Conservation (phyloP, 2,888 invertebrate species). For the Rapana venosa region DNA sequence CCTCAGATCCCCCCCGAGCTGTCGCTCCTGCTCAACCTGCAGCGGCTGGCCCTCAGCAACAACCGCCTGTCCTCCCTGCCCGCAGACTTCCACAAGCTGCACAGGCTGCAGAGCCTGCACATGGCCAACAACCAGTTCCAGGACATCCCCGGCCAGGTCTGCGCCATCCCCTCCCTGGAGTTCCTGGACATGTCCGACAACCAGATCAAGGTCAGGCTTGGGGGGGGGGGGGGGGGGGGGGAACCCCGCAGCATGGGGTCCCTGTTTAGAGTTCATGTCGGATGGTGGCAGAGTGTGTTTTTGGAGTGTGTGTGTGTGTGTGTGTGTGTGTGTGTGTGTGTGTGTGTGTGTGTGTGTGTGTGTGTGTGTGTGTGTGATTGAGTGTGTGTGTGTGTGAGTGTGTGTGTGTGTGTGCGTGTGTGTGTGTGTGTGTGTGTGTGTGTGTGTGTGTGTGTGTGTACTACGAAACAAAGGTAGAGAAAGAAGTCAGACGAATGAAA, state of each 20-base stretch:
- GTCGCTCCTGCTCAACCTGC: conserved; percentile 69
- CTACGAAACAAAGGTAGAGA: too few species aligned
- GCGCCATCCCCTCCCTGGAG: conserved; percentile 69
- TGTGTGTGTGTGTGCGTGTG: neutral
- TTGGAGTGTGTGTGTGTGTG: neutral
- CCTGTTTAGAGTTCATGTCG: neutral
- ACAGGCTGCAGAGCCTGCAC: conserved; percentile 72
- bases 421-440: conserved; percentile 2
- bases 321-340: too few species aligned
- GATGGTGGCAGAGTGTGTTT: neutral
- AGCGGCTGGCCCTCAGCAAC: conserved; percentile 77
- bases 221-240: too few species aligned
- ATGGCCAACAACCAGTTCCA: conserved; percentile 78
- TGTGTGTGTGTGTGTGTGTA: neutral
- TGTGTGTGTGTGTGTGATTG: too few species aligned
- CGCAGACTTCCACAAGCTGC: conserved; percentile 66
- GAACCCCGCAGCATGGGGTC: neutral
- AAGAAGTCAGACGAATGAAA: too few species aligned
- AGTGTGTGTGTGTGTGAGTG: neutral
- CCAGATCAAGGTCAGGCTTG: conserved; percentile 48
- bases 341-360: too few species aligned
- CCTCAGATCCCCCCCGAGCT: conserved; percentile 71
- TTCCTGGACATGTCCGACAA: conserved; percentile 79
- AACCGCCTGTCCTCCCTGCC: conserved; percentile 72
- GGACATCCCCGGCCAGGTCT: conserved; percentile 72